Evolutionary conservation across 2,113 vertebrate genomes (phyloP), one percentile per base, ranked within the genome.

Genomic region (Sminthopsis crassicaudata): DNA sequence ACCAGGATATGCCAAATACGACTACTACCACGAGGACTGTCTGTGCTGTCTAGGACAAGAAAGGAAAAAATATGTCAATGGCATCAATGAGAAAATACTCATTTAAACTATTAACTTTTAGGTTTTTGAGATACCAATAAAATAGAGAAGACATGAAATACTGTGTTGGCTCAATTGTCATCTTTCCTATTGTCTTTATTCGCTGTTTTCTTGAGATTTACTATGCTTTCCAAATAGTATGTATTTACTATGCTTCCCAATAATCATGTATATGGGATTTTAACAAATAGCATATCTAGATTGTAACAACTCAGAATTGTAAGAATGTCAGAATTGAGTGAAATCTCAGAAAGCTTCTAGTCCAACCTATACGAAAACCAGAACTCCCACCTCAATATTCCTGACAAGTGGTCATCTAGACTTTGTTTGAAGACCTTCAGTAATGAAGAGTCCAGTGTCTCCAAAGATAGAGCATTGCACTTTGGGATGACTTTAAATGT

Each of bases 1-100:
- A 98, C 99, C 99, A 99, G 92, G 99, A 99, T 93, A 99, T 97
- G 94, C 99, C 99, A 96, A 99, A 99, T 94, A 99, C 99, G 98
- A 99, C 99, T 14, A 99, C 99, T 96, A 99, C 99, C 96, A 99
- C 99, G 98, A 99, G 98, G 84, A 99, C 99, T 0, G 99, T 99
- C 98, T 99, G 99, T 27, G 99, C 99, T 0, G 99, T 99, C 99
- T 99, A 98, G 90, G 91, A 95, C 90, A 96, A 54, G 90, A 76
- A 94, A 97, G 36, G 23, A 57, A 91, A 2, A 93, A 11, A 51
- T 0, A 1, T 8, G 0, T 25, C 2, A 7, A 2, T 84, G 42
- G 60, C 46, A 12, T 10, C 46, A 95, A 27, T 27, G 57, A 92
- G 19, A 67, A n/a, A 91, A 27, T 55, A 7, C 52, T 46, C 0